phyloP scores from a whole-genome alignment of 2,797 vertebrate species.

The Chrosomus eos region DNA sequence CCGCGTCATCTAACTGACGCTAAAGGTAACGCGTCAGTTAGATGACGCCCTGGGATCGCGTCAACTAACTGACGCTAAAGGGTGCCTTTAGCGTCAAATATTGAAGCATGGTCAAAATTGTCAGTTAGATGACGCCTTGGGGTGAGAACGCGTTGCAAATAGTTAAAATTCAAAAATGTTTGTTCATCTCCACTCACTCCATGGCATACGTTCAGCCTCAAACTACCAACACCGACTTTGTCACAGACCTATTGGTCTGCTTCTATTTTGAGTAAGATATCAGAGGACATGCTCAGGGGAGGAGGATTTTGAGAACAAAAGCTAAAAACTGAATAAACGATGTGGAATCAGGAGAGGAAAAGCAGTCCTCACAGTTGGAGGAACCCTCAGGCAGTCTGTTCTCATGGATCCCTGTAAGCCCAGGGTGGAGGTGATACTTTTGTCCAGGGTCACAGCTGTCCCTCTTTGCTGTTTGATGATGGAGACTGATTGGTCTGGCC shows the following conservation, averaged over 20 bases:
- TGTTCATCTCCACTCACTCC: neutral
- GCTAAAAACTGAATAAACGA: constrained; percentile 58
- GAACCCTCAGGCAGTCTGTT: constrained; percentile 26
- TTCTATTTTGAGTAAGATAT: neutral
- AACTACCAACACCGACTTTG: neutral
- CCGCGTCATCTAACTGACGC: too few relatives aligned
- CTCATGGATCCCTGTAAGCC: constrained; percentile 52
- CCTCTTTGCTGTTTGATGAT: constrained; percentile 64
- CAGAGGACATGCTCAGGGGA: neutral
- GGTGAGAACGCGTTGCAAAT: too few relatives aligned
- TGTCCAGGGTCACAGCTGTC: constrained; percentile 70
- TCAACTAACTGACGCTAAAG: too few relatives aligned
- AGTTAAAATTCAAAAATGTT: neutral
- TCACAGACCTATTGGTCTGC: neutral
- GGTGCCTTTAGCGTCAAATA: too few relatives aligned
- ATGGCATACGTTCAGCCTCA: neutral
- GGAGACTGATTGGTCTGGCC: constrained; percentile 68
- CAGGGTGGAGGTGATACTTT: constrained; percentile 59
- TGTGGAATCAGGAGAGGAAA: constrained; percentile 54
- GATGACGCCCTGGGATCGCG: too few relatives aligned
- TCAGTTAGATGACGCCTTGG: too few relatives aligned
- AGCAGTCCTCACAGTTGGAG: constrained; percentile 25
- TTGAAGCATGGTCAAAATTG: too few relatives aligned
- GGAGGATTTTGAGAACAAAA: constrained; percentile 1
- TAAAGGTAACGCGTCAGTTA: too few relatives aligned